Percentiles rank a stretch among this genome's conserved stretches.
Evolutionary conservation across 2,888 invertebrate genomes (phyloP).

Genomic region (Andrena bucephala): DNA sequence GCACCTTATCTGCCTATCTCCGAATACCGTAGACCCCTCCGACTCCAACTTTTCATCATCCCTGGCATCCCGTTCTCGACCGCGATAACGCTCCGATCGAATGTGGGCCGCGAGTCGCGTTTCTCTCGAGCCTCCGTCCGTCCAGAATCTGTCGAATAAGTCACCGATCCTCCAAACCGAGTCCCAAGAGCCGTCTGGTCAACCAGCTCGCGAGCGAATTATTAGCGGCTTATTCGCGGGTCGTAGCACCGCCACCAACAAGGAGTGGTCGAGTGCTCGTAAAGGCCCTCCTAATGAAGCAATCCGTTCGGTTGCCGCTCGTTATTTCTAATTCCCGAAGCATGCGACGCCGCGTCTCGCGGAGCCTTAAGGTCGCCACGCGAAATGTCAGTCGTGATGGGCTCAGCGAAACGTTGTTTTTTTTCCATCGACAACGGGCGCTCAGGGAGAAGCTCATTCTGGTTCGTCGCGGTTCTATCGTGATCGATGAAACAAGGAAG

Average conservation of each 20-base stretch:
- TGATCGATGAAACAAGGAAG: slow-evolving; percentile 16
- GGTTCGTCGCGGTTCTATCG: neutral
- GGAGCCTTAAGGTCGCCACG: slow-evolving; percentile 10
- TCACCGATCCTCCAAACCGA: neutral
- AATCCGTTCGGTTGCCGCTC: slow-evolving; percentile 14
- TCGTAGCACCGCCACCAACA: neutral
- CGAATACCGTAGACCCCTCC: neutral
- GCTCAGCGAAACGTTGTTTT: slow-evolving; percentile 7
- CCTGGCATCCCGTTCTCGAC: neutral
- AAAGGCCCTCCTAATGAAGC: slow-evolving; percentile 34
- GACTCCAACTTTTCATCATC: slow-evolving; percentile 14
- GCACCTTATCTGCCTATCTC: slow-evolving; percentile 16
- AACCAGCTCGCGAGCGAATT: neutral
- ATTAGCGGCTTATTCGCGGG: slow-evolving; percentile 12
- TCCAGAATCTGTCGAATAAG: neutral
- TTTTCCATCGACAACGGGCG: neutral
- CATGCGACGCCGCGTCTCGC: slow-evolving; percentile 32
- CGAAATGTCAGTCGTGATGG: slow-evolving; percentile 21
- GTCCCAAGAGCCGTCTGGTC: neutral
- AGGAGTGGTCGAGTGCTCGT: slow-evolving; percentile 38
- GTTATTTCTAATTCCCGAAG: slow-evolving; percentile 22
- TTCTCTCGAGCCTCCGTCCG: neutral
- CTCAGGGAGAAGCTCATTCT: neutral
- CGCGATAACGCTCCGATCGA: neutral
- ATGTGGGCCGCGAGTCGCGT: slow-evolving; percentile 20